Evolutionary conservation across 2,888 invertebrate species (phyloP), one percentile per base, ranked within the genome.

Genomic region (Aleiodes testaceus): DNA sequence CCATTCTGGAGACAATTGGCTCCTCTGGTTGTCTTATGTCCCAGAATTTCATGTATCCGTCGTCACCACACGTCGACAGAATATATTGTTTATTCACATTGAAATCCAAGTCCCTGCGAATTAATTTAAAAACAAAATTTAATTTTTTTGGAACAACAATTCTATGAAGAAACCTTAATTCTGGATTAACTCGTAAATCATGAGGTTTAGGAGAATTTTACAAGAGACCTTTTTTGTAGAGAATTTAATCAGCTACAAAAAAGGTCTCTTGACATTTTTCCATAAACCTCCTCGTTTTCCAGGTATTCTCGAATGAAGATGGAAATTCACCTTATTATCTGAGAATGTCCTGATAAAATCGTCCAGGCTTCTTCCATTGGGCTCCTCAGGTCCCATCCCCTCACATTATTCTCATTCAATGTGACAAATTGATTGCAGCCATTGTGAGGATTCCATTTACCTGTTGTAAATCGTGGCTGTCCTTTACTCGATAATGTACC

Each of bases 21-120:
- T 93, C 91, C 67, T 90, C 90, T 0, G 93, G 90, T 83, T 95
- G 94, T 66, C 99, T 91, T 79, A 95, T 94, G 87, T 99, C 99
- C 99, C 99, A 99, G 79, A 99, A 96, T 85, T 97, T 96, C 14
- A 97, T 91, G 61, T 93, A 93, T 0, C 97, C 97, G 88, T 99
- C 99, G 87, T 99, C 99, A 0, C 99, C 99, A 77, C 96, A 97
- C 1, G 95, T 97, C 0, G 95, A 96, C 75, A 99, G 85, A 80
- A 95, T 95, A 83, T 98, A 98, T 82, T 97, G 98, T 87, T 96
- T 95, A 88, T 99, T 99, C n/a, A 97, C 96, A 88, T 99, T 99
- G 84, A 97, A 98, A 88, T 99, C 99, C 47, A 99, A 87, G 84
- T 97, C 97, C 68, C 98, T 90, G 59, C 16, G 75, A 79, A 44